Evolutionary conservation across 2,888 invertebrate genomes (phyloP).

Genomic region (Tuta absoluta): DNA sequence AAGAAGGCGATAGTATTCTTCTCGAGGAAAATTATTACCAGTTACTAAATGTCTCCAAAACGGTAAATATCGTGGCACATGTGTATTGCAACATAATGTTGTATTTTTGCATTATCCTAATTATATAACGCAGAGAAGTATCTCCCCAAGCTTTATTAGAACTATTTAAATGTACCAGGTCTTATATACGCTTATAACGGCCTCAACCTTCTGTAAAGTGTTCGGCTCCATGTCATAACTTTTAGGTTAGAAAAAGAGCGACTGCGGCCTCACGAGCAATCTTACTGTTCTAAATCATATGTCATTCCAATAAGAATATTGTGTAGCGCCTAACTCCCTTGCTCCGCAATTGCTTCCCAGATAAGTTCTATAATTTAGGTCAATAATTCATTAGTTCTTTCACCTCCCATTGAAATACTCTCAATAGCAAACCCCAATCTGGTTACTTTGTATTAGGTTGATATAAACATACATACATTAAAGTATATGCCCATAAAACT

Average conservation of each 20-base stretch:
- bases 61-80: constrained; percentile 82
- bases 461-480: too few relatives aligned
- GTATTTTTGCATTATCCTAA: constrained; percentile 47
- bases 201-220: neutral
- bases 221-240: constrained; percentile 26
- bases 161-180: constrained; percentile 32
- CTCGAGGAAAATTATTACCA: constrained; percentile 94
- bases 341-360: too few relatives aligned
- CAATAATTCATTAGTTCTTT: too few relatives aligned
- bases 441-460: too few relatives aligned
- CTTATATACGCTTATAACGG: constrained; percentile 48
- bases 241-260: constrained; percentile 47
- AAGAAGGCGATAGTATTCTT: constrained; percentile 84
- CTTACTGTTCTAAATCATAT: neutral
- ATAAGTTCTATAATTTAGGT: too few relatives aligned
- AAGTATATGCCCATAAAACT: too few relatives aligned
- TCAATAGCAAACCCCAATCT: too few relatives aligned
- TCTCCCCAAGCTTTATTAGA: neutral
- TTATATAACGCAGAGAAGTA: constrained; percentile 48
- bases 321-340: too few relatives aligned
- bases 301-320: constrained; percentile 44
- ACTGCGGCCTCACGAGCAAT: neutral
- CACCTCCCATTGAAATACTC: too few relatives aligned
- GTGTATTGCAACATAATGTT: constrained; percentile 38
- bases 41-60: constrained; percentile 90